Evolutionary conservation across 2,113 vertebrate species (phyloP).

Genomic region (Bubalus kerabau): DNA sequence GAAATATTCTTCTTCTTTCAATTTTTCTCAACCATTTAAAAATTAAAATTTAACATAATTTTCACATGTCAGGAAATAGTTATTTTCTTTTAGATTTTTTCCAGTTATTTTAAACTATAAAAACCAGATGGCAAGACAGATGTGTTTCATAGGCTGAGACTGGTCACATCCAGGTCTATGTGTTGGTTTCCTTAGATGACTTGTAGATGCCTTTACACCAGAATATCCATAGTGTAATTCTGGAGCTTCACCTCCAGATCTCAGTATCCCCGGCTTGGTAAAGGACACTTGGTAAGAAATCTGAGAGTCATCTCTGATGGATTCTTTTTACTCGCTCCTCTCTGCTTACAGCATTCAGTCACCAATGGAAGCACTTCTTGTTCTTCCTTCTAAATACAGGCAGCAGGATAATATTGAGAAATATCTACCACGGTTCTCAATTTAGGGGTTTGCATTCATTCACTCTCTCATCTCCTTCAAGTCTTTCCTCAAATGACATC

Average conservation of each 20-base stretch:
- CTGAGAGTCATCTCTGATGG: neutral
- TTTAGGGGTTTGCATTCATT: neutral
- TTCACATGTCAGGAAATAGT: neutral
- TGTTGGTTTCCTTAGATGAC: neutral
- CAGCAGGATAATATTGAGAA: neutral
- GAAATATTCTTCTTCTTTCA: neutral
- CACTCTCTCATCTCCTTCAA: neutral
- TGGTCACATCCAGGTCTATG: fast-evolving
- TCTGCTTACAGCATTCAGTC: neutral
- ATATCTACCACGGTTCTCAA: neutral
- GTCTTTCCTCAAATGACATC: neutral
- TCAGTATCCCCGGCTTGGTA: neutral
- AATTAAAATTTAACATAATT: neutral
- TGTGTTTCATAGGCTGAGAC: neutral
- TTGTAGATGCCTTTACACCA: neutral
- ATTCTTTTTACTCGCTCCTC: neutral
- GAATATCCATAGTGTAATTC: neutral
- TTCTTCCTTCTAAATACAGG: neutral
- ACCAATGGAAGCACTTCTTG: neutral
- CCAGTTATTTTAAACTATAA: neutral
- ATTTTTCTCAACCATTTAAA: neutral
- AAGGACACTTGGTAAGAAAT: neutral
- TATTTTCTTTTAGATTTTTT: neutral
- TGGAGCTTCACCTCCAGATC: neutral
- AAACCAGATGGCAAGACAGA: neutral